Evolutionary conservation across 2,797 vertebrate genomes (phyloP), one percentile per base, ranked within the genome.

Genomic region (Esox lucius): DNA sequence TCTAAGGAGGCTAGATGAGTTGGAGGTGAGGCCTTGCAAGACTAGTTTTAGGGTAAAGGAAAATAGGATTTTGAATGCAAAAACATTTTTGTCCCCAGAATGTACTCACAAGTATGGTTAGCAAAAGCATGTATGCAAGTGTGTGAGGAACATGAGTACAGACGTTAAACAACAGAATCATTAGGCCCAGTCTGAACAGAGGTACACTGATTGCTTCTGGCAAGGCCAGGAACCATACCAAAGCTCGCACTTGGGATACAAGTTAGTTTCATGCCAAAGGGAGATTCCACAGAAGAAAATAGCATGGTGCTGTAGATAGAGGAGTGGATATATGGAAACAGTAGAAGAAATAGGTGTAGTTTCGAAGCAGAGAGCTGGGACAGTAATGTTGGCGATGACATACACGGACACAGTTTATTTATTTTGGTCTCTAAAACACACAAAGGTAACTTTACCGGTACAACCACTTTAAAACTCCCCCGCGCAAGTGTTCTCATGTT

Each of bases 171-270:
- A 87, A 85, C 79, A 74, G 77, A 68, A 15, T 68, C 73, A 78
- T 84, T 86, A 86, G 68, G 74, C 71, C 28, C 31, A 59, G 70
- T 79, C 78, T 77, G 82, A 80, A 85, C 62, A 83, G 77, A 77
- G 68, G 72, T 73, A 71, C 72, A 70, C 81, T 79, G 74, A 80
- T 82, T 83, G 53, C 77, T 83, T 75, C 78, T 83, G 75, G 76
- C 62, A 77, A 56, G 28, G 39, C 33, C 70, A 49, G 49, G 74
- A 75, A 78, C 42, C 72, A 39, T 56, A 68, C 69, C 51, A 76
- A 46, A 73, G 72, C 72, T 74, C 67, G 53, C 68, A 78, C 26
- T 56, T 61, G 26, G 72, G 78, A 65, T 75, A 70, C 76, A 72
- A 61, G 72, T 83, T 72, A 77, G 65, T 71, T 51, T 71, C 51